Conservation (phyloP, 2,888 invertebrate genomes). For the Sialis fuliginosa region DNA sequence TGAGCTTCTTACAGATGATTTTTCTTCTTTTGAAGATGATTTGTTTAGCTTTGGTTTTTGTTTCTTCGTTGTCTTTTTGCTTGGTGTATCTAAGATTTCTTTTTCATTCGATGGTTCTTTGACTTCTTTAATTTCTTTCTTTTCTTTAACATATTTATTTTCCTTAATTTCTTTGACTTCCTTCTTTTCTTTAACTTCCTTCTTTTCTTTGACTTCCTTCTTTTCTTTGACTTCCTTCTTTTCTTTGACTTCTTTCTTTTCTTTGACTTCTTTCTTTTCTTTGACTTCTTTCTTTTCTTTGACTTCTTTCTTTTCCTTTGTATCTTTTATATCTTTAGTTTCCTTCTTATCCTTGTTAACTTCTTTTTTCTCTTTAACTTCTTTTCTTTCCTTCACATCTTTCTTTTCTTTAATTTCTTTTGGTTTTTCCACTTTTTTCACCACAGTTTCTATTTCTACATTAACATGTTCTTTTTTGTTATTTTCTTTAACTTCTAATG, state of each 20-base stretch:
- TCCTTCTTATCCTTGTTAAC: neutral
- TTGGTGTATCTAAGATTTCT: neutral
- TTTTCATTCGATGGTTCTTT: neutral
- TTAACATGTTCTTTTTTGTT: neutral
- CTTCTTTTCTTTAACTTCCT: neutral
- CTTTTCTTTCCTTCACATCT: slow-evolving; percentile 7
- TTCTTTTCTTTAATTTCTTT: slow-evolving; percentile 3
- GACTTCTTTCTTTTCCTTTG: slow-evolving; percentile 6
- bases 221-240: neutral
- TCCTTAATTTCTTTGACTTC: slow-evolving; percentile 1
- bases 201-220: slow-evolving; percentile 5
- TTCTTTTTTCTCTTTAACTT: neutral
- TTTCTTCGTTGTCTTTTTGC: slow-evolving; percentile 7
- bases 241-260: neutral
- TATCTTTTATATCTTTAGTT: slow-evolving; percentile 6
- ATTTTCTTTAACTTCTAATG: neutral
- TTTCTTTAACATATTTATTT: neutral
- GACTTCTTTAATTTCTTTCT: neutral
- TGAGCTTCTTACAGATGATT: no score
- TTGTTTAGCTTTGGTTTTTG: slow-evolving; percentile 7
- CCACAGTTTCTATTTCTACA: slow-evolving; percentile 1
- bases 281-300: slow-evolving; percentile 7
- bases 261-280: neutral
- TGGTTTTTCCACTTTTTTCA: neutral
- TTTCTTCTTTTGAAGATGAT: slow-evolving; percentile 9